A percentile compares a stretch with the other conserved stretches of the same genome.
phyloP scores from a whole-genome alignment of 2,888 invertebrate genomes.

The Dorcus hopei region DNA sequence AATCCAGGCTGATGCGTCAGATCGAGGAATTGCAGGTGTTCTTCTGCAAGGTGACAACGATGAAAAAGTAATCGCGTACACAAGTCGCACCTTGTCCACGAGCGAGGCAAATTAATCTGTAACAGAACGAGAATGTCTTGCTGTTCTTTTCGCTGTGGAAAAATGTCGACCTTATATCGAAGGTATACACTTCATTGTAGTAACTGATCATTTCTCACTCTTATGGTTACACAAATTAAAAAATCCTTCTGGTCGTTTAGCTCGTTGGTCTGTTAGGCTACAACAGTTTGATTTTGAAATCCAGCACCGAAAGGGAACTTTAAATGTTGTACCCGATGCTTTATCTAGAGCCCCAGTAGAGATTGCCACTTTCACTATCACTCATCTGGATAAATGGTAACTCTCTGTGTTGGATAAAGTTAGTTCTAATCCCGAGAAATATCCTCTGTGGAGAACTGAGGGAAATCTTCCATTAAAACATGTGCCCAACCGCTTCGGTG shows the following conservation, averaged over 20 bases:
- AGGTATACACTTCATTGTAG: constrained; percentile 10
- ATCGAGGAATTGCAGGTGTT: constrained; percentile 25
- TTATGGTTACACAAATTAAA: constrained; percentile 28
- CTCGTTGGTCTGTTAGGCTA: constrained; percentile 26
- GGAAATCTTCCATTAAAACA: no score
- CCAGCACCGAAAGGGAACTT: constrained; percentile 8
- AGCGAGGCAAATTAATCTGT: constrained; percentile 30
- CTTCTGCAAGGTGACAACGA: constrained; percentile 23
- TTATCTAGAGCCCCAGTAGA: neutral
- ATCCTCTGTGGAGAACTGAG: neutral
- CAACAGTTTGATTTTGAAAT: constrained; percentile 21
- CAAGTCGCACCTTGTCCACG: constrained; percentile 26
- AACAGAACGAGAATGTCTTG: constrained; percentile 31
- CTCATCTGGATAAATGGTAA: neutral
- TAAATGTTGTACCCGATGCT: constrained; percentile 5
- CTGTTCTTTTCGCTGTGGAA: constrained; percentile 28
- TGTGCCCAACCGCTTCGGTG: no score
- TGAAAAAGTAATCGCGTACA: constrained; percentile 28
- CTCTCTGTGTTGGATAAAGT: neutral
- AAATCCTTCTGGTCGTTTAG: constrained; percentile 29
- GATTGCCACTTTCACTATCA: no score
- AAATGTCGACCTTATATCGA: constrained; percentile 29
- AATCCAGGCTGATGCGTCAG: constrained; percentile 31
- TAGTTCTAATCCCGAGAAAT: neutral
- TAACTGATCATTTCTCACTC: constrained; percentile 30